Evolutionary conservation across 2,113 vertebrate species (phyloP), one percentile per base, ranked within the genome.

Genomic region (Willisornis vidua): DNA sequence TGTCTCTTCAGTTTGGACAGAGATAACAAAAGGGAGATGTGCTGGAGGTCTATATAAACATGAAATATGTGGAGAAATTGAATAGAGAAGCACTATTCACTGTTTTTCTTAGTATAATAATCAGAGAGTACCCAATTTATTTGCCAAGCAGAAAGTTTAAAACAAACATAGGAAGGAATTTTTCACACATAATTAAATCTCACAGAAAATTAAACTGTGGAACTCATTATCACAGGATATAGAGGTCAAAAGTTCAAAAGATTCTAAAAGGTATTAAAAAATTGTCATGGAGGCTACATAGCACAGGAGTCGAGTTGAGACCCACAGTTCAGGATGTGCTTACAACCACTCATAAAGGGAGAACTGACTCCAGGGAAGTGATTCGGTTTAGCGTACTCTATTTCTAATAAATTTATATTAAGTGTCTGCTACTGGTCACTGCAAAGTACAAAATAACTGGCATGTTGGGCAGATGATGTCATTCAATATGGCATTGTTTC

Each of bases 161-260:
- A 92, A 72, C 66, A 91, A 96, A 89, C 66, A 85, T 51, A 94
- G 88, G 94, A 95, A 95, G 85, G 74, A 0, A 80, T 96, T 94
- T 97, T 95, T 94, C 72, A 80, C 79, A 94, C 75, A 59, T 80
- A 95, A 90, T 88, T 93, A 81, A 72, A 84, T 86, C 55, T 63
- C 51, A 51, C 43, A 81, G 43, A 88, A 83, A 93, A 93, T 94
- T 77, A 92, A 93, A 88, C 77, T 63, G 51, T 80, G 51, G 63
- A 77, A 84, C 55, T 67, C 55, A 59, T 92, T 77, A 90, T 55
- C 63, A 74, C 83, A 83, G 88, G 88, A 88, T 80, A 71, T 33
- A 19, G 41, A 95, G 82, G 92, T 91, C 85, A 93, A 65, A 87
- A 95, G 94, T 85, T 77, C 67, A 70, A 76, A 89, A 90, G 45